Evolutionary conservation across 2,113 vertebrate species (phyloP), one percentile per base, ranked within the genome.

Genomic region (Vidua macroura): DNA sequence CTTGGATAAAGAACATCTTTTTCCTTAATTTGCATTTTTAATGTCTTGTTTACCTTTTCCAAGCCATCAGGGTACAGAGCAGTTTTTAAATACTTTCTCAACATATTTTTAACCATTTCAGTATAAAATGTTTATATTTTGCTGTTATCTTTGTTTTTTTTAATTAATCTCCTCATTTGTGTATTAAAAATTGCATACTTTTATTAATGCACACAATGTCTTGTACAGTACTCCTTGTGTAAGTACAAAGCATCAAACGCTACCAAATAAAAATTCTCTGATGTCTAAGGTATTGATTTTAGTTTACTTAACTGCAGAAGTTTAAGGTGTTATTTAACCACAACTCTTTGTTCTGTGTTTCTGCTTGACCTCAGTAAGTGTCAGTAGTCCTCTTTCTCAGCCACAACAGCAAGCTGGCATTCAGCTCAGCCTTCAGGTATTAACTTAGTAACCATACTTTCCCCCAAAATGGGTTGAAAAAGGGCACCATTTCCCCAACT

Each of bases 41-140:
- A 92, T 88, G 83, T 88, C 83, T 86, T 93, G 66, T 94, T 97
- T 96, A 86, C 83, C 79, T 95, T 95, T 95, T 60, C 49, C 28
- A 66, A 92, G 35, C 12, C 89, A 74, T 59, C 35, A 74, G 85
- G 73, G 73, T 78, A 79, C 59, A 90, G 52, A 86, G 15, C 5
- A 44, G 27, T 80, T 96, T 88, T 85, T 7, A 81, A 92, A 55
- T 44, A 75, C 6, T 73, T 60, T 84, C n/a, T 90, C 44, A 52
- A 59, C 10, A 28, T 55, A 12, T 85, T 90, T 95, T 97, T 86
- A 88, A 80, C 73, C 7, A 25, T 52, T 94, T 46, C 21, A 67
- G 43, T 16, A 63, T 22, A 33, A 79, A 55, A 58, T 19, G 2
- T 39, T 87, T 91, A 82, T 39, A 31, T 88, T 66, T 86, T 86